These are phyloP conservation scores for Drosophila prosaltans DNA, from an alignment of 1,140 invertebrate species.

Conservation along the genomic window DNA sequence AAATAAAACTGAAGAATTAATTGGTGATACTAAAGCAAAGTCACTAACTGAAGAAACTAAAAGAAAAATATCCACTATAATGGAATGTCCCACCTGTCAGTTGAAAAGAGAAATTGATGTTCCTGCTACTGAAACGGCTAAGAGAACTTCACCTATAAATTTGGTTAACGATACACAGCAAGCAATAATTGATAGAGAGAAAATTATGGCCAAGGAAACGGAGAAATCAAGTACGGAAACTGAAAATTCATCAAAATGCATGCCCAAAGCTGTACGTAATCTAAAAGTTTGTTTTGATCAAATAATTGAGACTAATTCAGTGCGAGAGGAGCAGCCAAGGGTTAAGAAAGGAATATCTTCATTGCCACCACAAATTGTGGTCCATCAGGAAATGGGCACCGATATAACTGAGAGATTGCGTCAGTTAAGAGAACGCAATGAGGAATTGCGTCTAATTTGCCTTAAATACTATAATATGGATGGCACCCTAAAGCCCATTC, in stretches of 20 bases:
- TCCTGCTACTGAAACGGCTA: no score
- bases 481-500: conserved; percentile 11
- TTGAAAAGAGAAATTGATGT: no score
- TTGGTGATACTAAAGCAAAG: no score
- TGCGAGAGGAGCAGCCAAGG: background rate
- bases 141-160: no score
- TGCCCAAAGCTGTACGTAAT: conserved; percentile 1
- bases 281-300: conserved; percentile 30
- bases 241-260: background rate
- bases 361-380: background rate
- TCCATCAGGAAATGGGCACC: background rate
- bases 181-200: no score
- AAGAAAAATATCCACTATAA: no score
- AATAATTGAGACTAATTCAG: conserved; percentile 6
- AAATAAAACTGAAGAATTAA: no score
- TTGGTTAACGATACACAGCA: no score
- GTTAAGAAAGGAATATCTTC: background rate
- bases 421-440: background rate
- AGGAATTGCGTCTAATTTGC: conserved; percentile 24
- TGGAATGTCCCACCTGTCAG: no score
- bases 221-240: background rate
- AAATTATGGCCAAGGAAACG: no score
- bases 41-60: no score
- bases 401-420: background rate
- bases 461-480: conserved; percentile 36